A percentile compares a stretch with the other conserved stretches of the same genome.
These are phyloP conservation scores for Caenorhabditis plicata DNA, from an alignment of 2,888 invertebrate genomes.

Conservation along the genomic window DNA sequence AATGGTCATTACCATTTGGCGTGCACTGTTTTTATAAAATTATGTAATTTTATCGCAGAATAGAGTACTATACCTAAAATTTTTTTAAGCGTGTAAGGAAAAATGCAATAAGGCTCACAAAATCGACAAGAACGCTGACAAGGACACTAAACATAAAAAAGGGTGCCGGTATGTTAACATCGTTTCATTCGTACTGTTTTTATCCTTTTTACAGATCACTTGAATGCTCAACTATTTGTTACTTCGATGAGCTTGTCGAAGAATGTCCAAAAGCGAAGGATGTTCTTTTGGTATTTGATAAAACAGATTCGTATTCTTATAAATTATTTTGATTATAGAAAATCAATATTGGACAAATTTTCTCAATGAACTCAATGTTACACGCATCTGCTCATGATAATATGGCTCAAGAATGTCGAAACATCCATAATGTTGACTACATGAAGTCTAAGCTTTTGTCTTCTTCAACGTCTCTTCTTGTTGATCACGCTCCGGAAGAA, in stretches of 20 bases:
- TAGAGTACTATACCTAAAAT: too few relatives aligned
- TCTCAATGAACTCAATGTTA: slow-evolving; percentile 35
- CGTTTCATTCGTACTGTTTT: not conserved
- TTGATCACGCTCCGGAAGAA: slow-evolving; percentile 29
- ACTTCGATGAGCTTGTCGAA: slow-evolving; percentile 54
- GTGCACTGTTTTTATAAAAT: too few relatives aligned
- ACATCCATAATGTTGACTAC: slow-evolving; percentile 39
- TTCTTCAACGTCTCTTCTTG: slow-evolving; percentile 18
- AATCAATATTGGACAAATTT: slow-evolving; percentile 42
- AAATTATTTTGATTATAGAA: slow-evolving; percentile 24
- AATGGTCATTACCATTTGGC: too few relatives aligned
- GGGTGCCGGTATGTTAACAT: slow-evolving; percentile 20
- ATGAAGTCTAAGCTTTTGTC: slow-evolving; percentile 37
- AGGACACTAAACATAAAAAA: slow-evolving; percentile 36
- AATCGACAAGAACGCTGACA: slow-evolving; percentile 29
- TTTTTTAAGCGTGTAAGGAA: slow-evolving; percentile 35
- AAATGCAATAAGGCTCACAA: slow-evolving; percentile 36
- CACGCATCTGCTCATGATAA: slow-evolving; percentile 42
- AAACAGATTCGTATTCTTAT: not conserved
- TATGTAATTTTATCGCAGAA: too few relatives aligned
- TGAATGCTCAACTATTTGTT: slow-evolving; percentile 62
- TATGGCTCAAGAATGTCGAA: slow-evolving; percentile 40
- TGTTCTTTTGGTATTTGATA: slow-evolving; percentile 40
- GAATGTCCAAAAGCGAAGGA: slow-evolving; percentile 55
- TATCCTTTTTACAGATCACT: slow-evolving; percentile 35